These are phyloP conservation scores for Coluber constrictor DNA, from an alignment of 2,797 vertebrate genomes.

Conservation along the genomic window DNA sequence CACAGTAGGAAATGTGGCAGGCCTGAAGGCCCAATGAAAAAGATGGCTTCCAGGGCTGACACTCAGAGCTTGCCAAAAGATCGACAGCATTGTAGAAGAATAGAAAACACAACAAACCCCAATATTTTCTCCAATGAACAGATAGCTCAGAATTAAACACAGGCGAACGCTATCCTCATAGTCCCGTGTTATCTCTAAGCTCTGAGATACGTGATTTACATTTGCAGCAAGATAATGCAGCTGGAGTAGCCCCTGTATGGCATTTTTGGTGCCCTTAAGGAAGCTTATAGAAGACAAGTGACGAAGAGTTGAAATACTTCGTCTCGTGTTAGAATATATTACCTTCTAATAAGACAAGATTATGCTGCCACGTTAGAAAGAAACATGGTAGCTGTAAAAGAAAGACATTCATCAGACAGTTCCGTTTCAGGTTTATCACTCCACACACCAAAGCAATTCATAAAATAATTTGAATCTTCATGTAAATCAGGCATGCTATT, in stretches of 20 bases:
- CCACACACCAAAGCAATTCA: constrained; percentile 27
- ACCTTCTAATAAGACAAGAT: constrained; percentile 27
- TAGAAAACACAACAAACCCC: not conserved
- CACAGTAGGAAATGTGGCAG: too few relatives aligned
- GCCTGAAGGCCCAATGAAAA: too few relatives aligned
- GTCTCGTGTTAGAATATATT: constrained; percentile 11
- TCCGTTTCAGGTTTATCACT: constrained; percentile 29
- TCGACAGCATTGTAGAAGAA: not conserved
- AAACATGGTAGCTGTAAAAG: constrained; percentile 28
- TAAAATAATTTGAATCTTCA: constrained; percentile 36
- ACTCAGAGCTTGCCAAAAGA: not conserved
- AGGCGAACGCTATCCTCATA: not conserved
- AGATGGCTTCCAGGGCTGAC: too few relatives aligned
- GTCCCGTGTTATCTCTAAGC: not conserved
- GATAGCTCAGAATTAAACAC: not conserved
- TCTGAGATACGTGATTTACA: not conserved
- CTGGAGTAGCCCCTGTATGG: not conserved
- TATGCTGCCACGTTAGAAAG: constrained; percentile 13
- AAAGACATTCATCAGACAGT: constrained; percentile 5
- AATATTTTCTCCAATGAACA: not conserved
- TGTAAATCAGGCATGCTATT: constrained; percentile 30
- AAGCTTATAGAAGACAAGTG: not conserved
- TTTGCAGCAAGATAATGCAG: not conserved
- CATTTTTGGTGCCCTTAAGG: not conserved
- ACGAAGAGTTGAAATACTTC: constrained; percentile 6